Evolutionary conservation across 2,113 vertebrate genomes (phyloP), one percentile per base, ranked within the genome.

Genomic region (Sander vitreus): DNA sequence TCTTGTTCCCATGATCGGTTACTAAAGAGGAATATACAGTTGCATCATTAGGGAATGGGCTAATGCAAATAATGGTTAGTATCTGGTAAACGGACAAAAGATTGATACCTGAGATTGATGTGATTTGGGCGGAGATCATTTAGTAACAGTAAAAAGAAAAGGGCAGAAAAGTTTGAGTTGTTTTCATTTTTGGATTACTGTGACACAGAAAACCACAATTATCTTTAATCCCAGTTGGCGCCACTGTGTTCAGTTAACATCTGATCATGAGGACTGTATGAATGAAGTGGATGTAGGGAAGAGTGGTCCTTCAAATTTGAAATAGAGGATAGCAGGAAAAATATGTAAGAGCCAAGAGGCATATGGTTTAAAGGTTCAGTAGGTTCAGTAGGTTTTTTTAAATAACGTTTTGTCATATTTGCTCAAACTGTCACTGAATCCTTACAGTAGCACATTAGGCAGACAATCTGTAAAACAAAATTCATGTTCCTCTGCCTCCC

Each of bases 21-120:
- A 18, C 73, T 30, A 55, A 71, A 62, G 60, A 45, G 19, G 51
- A 57, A 78, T 64, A 54, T 53, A 74, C 50, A 47, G 27, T 62
- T 62, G 58, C 21, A 0, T 68, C 18, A 81, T 63, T 27, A 65
- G 19, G 58, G 69, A 68, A 60, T 33, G 5, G 45, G 2, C 6
- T 81, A 54, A 59, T 70, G 60, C 10, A 53, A 76, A 68, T 85
- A 80, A 88, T 83, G n/a, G 33, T n/a, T 19, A 6, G 60, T 80
- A 47, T 89, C 33, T 69, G 55, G 14, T 85, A 69, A 73, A 76
- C 13, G 5, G 50, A 68, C 25, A 43, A 47, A 27, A 25, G 33
- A 48, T n/a, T 2, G 73, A 77, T 66, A 78, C 58, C 51, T 53
- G 64, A 81, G 65, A 47, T 23, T 75, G 39, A 60, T 65, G 47